These are phyloP conservation scores for Syritta pipiens DNA, from an alignment of 2,888 invertebrate species.

Conservation along the genomic window DNA sequence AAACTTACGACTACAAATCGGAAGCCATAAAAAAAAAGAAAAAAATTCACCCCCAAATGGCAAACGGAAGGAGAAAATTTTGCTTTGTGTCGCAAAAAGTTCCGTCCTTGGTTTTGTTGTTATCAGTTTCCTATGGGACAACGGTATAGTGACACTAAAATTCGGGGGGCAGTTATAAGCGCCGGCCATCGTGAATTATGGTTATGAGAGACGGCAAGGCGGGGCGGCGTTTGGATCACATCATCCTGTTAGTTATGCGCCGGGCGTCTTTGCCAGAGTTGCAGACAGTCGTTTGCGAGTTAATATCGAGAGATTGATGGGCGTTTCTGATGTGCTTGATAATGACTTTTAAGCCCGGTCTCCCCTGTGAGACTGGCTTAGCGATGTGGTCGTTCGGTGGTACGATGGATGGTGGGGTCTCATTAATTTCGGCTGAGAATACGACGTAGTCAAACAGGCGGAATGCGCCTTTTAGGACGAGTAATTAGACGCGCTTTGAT, in stretches of 20 bases:
- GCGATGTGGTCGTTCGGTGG: no score
- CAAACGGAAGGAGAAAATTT: background rate
- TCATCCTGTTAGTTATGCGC: constrained; percentile 36
- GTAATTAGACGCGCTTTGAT: no score
- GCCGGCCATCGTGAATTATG: constrained; percentile 34
- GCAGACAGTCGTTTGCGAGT: constrained; percentile 51
- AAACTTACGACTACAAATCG: constrained; percentile 21
- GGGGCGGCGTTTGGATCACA: constrained; percentile 40
- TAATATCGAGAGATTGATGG: constrained; percentile 49
- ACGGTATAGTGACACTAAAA: constrained; percentile 19
- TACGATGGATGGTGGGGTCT: no score
- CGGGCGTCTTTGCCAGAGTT: constrained; percentile 20
- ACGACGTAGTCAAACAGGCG: no score
- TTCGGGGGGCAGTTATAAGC: background rate
- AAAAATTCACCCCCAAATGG: background rate
- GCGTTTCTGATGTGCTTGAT: background rate
- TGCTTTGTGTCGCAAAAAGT: background rate
- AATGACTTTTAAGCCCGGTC: no score
- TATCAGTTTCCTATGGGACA: constrained; percentile 23
- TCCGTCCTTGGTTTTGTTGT: constrained; percentile 3
- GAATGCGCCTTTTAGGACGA: no score
- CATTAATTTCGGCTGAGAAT: no score
- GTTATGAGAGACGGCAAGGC: constrained; percentile 39
- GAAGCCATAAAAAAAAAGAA: constrained; percentile 21
- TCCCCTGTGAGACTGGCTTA: no score